phyloP scores from a whole-genome alignment of 1,140 invertebrate genomes.

The Drosophila nannoptera region DNA sequence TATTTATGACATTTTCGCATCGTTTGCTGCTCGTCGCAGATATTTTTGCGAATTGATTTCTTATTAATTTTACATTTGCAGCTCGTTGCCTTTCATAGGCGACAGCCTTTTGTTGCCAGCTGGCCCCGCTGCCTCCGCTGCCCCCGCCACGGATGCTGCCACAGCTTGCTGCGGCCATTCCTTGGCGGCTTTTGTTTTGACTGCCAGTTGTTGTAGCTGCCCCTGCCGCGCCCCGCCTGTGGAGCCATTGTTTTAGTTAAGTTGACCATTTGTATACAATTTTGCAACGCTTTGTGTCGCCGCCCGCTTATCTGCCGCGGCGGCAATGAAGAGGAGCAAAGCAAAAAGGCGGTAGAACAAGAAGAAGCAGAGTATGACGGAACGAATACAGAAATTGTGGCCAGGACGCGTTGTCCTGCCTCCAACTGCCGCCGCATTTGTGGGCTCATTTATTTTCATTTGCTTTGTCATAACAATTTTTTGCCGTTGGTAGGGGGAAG shows the following conservation, averaged over 20 bases:
- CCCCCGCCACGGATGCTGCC: constrained; percentile 62
- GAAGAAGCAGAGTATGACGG: not conserved
- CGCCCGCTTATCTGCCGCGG: constrained; percentile 47
- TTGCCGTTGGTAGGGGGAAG: constrained; percentile 8
- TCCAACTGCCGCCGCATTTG: constrained; percentile 47
- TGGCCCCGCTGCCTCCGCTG: not conserved
- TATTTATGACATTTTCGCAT: constrained; percentile 39
- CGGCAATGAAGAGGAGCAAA: constrained; percentile 11
- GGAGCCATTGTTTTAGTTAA: constrained; percentile 75
- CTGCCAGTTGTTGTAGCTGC: constrained; percentile 22
- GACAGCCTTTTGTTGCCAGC: constrained; percentile 31
- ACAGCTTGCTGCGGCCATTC: constrained; percentile 26
- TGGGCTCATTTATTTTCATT: constrained; percentile 77
- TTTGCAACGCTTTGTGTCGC: constrained; percentile 57
- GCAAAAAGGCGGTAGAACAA: not conserved
- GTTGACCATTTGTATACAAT: constrained; percentile 77
- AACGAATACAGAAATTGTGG: not conserved
- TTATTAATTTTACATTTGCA: constrained; percentile 77
- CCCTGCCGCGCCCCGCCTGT: no score
- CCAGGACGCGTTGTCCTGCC: constrained; percentile 10
- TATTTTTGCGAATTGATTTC: constrained; percentile 70
- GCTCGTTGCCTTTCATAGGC: constrained; percentile 58
- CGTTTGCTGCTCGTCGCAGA: constrained; percentile 35
- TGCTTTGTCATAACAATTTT: constrained; percentile 76
- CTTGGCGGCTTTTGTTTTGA: constrained; percentile 63